Evolutionary conservation across 2,113 vertebrate species (phyloP), one percentile per base, ranked within the genome.

Genomic region (Hippopotamus amphibius): DNA sequence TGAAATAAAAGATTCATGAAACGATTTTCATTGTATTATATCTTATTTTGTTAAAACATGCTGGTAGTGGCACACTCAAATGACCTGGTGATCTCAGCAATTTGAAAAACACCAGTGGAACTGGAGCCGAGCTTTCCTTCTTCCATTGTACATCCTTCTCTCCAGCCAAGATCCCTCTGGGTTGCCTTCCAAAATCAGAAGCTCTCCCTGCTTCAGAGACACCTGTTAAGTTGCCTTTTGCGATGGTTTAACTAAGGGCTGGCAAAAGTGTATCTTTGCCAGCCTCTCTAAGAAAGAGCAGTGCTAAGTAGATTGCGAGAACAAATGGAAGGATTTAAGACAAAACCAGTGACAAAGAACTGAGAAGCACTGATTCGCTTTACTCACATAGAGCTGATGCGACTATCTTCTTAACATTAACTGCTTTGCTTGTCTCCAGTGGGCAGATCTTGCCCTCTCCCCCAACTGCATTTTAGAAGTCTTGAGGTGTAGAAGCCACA

Each of bases 341-440:
- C 5, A 90, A 96, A 90, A n/a, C 33, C 28, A 63, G 8, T 21
- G 24, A 50, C 15, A 37, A 71, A 91, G 55, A 50, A 22, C 9
- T 22, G 53, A 48, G 53, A 76, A 63, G 22, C 9, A 7, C 1
- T 16, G 14, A 43, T 69, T 81, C 0, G 0, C 9, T 14, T n/a
- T 66, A 24, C n/a, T 96, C 30, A 22, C 1, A 0, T 7, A 3
- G 2, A 15, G 76, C 43, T 1, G 14, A 22, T 2, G 2, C 10
- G 50, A 68, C 19, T 10, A 43, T 37, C 28, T 55, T 30, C 65
- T 30, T 77, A 26, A 30, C 8, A 6, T 10, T 28, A 30, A 46
- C 24, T 69, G n/a, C 9, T 80, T 77, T 41, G 13, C 2, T 77
- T 41, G 13, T 1, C 88, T 88, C 22, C 21, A 72, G 80, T 65